Evolutionary conservation across 2,797 vertebrate genomes (phyloP).

Genomic region (Australoheros facetus): DNA sequence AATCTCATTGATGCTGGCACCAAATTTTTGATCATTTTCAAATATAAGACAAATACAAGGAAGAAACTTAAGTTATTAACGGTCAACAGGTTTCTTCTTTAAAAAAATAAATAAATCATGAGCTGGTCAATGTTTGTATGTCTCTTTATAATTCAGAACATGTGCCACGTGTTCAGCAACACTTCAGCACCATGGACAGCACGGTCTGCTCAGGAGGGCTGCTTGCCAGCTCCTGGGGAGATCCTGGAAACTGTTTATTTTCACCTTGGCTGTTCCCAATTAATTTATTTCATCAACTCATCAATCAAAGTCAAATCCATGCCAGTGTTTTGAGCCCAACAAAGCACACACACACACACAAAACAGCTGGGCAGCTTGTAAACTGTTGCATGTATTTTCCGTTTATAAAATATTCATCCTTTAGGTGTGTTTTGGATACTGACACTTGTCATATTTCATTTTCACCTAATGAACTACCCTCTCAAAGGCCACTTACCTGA

Average conservation of each 20-base stretch:
- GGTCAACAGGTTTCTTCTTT: not conserved
- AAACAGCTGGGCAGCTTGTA: not conserved
- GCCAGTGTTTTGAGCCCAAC: not conserved
- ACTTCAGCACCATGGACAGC: conserved; percentile 66
- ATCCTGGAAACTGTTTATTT: conserved; percentile 5
- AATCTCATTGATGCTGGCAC: not conserved
- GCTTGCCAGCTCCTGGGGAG: conserved; percentile 6
- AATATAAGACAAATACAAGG: not conserved
- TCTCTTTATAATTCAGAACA: not conserved
- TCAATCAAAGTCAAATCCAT: conserved; percentile 11
- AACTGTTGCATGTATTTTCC: not conserved
- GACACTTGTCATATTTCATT: not conserved
- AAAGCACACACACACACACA: not conserved
- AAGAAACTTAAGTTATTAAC: not conserved
- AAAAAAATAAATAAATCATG: not conserved
- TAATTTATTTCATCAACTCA: conserved; percentile 26
- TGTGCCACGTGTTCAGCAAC: not conserved
- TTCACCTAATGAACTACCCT: not conserved
- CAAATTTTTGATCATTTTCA: not conserved
- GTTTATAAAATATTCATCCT: not conserved
- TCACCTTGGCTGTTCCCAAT: not conserved
- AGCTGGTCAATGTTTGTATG: not conserved
- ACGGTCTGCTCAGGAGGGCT: not conserved
- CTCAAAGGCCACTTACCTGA: conserved; percentile 82
- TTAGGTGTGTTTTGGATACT: not conserved